Percentiles rank a stretch among this genome's conserved stretches.
phyloP scores from a whole-genome alignment of 2,113 vertebrate species.

The Rhodinocichla rosea region DNA sequence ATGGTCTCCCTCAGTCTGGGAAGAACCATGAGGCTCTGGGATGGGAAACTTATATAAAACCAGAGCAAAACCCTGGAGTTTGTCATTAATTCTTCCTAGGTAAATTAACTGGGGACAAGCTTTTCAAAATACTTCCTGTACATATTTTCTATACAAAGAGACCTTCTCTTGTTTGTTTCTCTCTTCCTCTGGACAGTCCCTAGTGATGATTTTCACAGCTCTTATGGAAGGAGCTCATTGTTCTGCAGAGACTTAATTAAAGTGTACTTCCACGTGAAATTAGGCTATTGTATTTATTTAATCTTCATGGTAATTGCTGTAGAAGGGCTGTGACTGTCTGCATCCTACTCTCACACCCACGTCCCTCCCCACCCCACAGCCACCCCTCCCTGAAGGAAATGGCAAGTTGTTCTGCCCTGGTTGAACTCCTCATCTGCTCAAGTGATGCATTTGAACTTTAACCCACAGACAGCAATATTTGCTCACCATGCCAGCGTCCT shows the following conservation, averaged over 20 bases:
- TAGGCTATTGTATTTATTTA: conserved; percentile 51
- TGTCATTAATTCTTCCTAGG: conserved; percentile 12
- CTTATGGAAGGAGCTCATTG: conserved; percentile 46
- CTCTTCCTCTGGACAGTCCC: conserved; percentile 44
- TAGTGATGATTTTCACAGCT: conserved; percentile 36
- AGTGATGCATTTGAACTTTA: conserved; percentile 60
- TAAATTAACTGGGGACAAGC: conserved; percentile 18
- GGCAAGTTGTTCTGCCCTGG: background rate
- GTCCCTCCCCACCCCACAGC: background rate
- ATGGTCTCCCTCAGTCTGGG: background rate
- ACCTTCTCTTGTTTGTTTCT: conserved; percentile 55
- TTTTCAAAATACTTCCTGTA: conserved; percentile 51
- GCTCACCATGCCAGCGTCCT: background rate
- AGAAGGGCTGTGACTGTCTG: conserved; percentile 16
- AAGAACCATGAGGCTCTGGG: background rate
- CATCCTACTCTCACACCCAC: conserved; percentile 28
- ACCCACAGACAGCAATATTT: conserved; percentile 50
- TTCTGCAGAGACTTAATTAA: conserved; percentile 59
- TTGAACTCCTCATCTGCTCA: background rate
- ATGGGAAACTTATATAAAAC: background rate
- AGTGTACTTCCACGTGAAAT: conserved; percentile 36
- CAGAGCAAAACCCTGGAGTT: background rate
- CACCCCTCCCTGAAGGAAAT: conserved; percentile 8
- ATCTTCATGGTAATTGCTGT: conserved; percentile 9
- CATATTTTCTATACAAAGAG: conserved; percentile 55